These are phyloP conservation scores for Colossoma macropomum DNA, from an alignment of 2,113 vertebrate genomes.

Conservation along the genomic window DNA sequence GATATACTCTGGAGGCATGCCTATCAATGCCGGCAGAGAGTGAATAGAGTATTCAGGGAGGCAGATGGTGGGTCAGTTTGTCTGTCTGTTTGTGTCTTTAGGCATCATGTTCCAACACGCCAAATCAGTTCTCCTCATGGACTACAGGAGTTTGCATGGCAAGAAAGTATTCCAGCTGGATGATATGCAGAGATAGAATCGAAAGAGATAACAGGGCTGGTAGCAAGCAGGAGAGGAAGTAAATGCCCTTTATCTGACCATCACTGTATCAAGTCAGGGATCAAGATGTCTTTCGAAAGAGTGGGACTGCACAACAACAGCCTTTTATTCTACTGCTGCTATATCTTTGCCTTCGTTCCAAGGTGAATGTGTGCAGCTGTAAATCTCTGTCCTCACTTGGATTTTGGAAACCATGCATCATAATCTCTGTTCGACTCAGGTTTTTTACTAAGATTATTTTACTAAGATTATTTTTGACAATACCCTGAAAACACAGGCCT, in stretches of 20 bases:
- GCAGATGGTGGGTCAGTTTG: neutral
- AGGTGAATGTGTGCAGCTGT: neutral
- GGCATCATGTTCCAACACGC: conserved; percentile 50
- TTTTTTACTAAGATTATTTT: neutral
- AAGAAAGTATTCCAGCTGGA: conserved; percentile 30
- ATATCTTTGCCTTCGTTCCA: conserved; percentile 33
- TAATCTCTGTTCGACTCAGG: neutral
- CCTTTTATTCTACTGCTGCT: neutral
- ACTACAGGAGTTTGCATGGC: conserved; percentile 32
- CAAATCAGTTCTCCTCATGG: conserved; percentile 16
- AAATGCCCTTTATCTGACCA: conserved; percentile 40
- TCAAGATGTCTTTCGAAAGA: conserved; percentile 44
- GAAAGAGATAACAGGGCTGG: conserved; percentile 2
- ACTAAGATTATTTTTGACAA: too few relatives aligned
- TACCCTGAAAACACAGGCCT: too few relatives aligned
- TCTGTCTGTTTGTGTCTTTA: neutral
- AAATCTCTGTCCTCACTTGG: neutral
- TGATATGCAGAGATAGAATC: conserved; percentile 18
- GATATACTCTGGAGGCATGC: neutral
- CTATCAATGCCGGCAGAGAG: too few relatives aligned
- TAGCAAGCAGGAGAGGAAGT: conserved; percentile 41
- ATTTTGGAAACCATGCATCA: neutral
- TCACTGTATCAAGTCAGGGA: conserved; percentile 36
- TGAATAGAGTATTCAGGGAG: too few relatives aligned
- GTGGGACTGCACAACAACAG: conserved; percentile 26